These are phyloP conservation scores for Smutsia temminckii DNA, from an alignment of 2,797 vertebrate genomes.

Conservation along the genomic window DNA sequence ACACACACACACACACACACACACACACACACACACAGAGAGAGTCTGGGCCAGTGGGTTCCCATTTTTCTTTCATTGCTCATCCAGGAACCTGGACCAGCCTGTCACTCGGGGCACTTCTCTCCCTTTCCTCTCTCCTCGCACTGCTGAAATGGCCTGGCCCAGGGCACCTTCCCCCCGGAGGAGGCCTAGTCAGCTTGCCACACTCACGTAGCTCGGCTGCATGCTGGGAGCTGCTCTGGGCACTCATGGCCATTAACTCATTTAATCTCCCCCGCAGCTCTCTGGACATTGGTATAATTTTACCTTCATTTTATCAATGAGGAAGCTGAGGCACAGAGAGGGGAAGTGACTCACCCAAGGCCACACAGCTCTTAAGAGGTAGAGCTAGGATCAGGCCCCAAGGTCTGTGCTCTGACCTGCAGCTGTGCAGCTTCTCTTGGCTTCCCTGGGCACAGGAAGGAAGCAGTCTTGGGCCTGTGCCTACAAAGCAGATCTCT, in stretches of 20 bases:
- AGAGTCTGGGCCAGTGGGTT: not conserved
- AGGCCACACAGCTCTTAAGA: not conserved
- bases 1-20: too few relatives aligned
- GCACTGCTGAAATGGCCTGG: not conserved
- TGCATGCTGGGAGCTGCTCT: not conserved
- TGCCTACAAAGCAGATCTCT: not conserved
- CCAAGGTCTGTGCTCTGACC: not conserved
- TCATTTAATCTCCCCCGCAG: not conserved
- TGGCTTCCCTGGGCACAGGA: not conserved
- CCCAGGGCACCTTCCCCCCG: too few relatives aligned
- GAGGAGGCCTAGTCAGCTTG: not conserved
- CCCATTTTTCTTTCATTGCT: not conserved
- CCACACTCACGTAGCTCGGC: not conserved
- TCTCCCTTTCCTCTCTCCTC: not conserved
- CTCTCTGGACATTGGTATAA: not conserved
- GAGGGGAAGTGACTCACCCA: not conserved
- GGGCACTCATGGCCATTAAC: not conserved
- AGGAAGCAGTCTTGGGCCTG: not conserved
- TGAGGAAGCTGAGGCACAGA: not conserved
- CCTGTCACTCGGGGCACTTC: not conserved
- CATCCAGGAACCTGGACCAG: not conserved
- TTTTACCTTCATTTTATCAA: not conserved
- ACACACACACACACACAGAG: not conserved
- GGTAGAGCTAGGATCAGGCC: not conserved
- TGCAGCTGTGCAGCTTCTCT: too few relatives aligned